Evolutionary conservation across 2,797 vertebrate genomes (phyloP).

Genomic region (Malurus leucopterus): DNA sequence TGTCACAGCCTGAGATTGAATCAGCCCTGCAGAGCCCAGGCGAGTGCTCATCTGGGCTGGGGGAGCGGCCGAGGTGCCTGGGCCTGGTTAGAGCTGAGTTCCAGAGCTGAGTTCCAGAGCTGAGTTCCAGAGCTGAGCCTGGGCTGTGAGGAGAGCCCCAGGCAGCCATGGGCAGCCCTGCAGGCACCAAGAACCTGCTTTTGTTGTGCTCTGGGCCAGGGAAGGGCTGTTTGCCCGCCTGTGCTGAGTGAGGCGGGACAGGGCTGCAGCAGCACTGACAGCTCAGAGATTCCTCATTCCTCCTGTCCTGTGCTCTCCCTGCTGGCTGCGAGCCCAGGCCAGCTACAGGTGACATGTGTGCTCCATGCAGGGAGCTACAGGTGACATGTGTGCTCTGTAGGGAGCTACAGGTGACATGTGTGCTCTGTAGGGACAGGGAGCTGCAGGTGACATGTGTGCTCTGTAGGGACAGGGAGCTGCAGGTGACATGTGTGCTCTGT

Average conservation of each 20-base stretch:
- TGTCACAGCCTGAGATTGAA: not conserved
- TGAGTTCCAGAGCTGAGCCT: not conserved
- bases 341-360: rapidly evolving
- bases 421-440: no score
- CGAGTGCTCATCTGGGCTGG: not conserved
- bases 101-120: not conserved
- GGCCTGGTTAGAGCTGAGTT: not conserved
- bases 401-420: no score
- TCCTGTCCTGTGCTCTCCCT: no score
- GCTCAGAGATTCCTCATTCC: rapidly evolving
- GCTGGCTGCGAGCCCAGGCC: not conserved
- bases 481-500: no score
- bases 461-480: no score
- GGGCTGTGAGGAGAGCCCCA: not conserved
- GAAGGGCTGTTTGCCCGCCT: rapidly evolving
- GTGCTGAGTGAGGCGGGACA: not conserved
- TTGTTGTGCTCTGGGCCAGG: not conserved
- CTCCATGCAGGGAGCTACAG: rapidly evolving
- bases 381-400: no score
- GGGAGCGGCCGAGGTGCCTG: not conserved
- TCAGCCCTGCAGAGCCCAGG: not conserved
- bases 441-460: no score
- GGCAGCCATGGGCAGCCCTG: rapidly evolving
- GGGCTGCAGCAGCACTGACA: not conserved
- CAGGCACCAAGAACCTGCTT: not conserved